Conservation (phyloP, 2,888 invertebrate genomes). For the Habrosyne pyritoides region DNA sequence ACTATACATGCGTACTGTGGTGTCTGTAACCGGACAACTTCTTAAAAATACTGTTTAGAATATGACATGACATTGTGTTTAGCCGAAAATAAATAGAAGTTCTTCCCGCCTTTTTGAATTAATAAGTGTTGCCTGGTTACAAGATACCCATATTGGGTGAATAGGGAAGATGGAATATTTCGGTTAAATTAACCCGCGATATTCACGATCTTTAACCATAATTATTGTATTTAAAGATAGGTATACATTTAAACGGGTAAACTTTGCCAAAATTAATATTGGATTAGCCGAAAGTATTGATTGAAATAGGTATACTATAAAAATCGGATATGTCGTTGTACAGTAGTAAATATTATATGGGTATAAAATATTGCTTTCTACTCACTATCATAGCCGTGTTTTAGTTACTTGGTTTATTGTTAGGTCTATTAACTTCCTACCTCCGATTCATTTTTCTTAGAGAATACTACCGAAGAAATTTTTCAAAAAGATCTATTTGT, state of each 20-base stretch:
- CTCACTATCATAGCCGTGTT: slow-evolving; percentile 70
- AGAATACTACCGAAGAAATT: slow-evolving; percentile 71
- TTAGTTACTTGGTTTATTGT: slow-evolving; percentile 55
- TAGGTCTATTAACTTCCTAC: slow-evolving; percentile 57
- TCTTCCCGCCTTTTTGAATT: not conserved
- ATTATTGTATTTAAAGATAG: slow-evolving; percentile 37
- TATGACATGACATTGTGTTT: not conserved
- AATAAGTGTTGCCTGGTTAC: slow-evolving; percentile 46
- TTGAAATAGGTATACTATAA: slow-evolving; percentile 66
- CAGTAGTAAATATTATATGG: slow-evolving; percentile 63
- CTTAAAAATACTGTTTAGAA: slow-evolving; percentile 21
- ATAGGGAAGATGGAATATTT: slow-evolving; percentile 19
- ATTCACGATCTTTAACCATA: slow-evolving; percentile 39
- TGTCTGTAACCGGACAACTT: slow-evolving; percentile 42
- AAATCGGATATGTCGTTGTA: slow-evolving; percentile 79
- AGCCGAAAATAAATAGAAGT: not conserved
- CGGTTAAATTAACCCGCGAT: slow-evolving; percentile 32
- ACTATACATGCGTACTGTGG: slow-evolving; percentile 24
- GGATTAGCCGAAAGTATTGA: slow-evolving; percentile 48
- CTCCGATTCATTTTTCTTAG: slow-evolving; percentile 46
- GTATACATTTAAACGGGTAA: slow-evolving; percentile 43
- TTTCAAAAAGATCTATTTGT: slow-evolving; percentile 68
- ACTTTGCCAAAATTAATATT: slow-evolving; percentile 53
- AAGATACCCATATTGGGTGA: slow-evolving; percentile 19
- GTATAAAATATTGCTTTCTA: slow-evolving; percentile 76